Evolutionary conservation across 2,888 invertebrate species (phyloP).

Genomic region (Agelastica alni): DNA sequence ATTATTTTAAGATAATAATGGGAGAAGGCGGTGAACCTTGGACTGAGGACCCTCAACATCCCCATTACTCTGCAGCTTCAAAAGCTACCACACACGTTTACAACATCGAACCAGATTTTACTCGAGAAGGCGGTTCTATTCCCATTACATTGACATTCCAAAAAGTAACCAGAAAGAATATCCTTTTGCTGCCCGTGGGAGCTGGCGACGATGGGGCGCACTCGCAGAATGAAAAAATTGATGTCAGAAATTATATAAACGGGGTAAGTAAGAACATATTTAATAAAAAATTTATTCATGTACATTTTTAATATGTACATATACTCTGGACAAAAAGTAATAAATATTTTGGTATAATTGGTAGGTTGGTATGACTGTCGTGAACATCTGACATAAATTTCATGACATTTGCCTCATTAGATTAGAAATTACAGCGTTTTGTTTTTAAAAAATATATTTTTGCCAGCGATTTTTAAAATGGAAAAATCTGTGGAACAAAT

Average conservation of each 20-base stretch:
- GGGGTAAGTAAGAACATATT: conserved; percentile 67
- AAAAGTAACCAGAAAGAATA: conserved; percentile 90
- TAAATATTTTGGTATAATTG: too few relatives aligned
- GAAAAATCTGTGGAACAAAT: too few relatives aligned
- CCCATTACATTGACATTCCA: conserved; percentile 94
- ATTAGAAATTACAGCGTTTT: too few relatives aligned
- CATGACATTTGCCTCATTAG: too few relatives aligned
- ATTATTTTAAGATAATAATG: conserved; percentile 39
- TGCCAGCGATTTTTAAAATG: too few relatives aligned
- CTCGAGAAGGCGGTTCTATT: conserved; percentile 96
- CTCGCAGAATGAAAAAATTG: conserved; percentile 97
- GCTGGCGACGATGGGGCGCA: conserved; percentile 97
- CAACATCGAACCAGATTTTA: conserved; percentile 89
- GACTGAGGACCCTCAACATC: conserved; percentile 91
- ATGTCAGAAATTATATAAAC: conserved; percentile 89
- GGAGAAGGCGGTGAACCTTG: conserved; percentile 79
- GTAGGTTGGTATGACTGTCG: too few relatives aligned
- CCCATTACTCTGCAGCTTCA: conserved; percentile 89
- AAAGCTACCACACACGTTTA: conserved; percentile 83
- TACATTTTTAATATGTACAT: too few relatives aligned
- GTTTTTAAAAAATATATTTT: too few relatives aligned
- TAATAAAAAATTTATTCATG: not conserved
- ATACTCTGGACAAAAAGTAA: too few relatives aligned
- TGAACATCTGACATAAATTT: too few relatives aligned
- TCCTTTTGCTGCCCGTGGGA: conserved; percentile 92